Base-by-base conservation (phyloP, 2,797 vertebrate genomes). In the Rhodeus uyekii region DNA sequence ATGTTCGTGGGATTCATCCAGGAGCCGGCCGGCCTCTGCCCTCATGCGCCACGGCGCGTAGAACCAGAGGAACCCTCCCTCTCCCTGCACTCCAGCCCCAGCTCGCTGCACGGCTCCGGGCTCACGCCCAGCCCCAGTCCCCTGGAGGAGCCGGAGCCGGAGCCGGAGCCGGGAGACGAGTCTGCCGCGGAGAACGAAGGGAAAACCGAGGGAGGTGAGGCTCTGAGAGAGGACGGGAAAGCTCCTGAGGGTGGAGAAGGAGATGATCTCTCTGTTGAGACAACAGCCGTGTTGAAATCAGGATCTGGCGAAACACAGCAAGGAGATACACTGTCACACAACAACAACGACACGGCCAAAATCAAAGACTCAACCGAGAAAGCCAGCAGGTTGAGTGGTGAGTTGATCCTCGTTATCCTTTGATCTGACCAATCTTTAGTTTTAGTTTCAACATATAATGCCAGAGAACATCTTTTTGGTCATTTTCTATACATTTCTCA, bases 1-100 rank as follows among this genome's bases (percentile, higher is more conserved):
- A 94, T 95, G 89, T 99, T 99, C 65, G 95, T 98, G 19, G 96
- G 98, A 53, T 96, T 98, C 69, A 91, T 98, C 84, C 96, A 97
- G 88, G 96, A 98, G 84, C 96, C 96, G 16, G 93, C 89, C 34
- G 92, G 92, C 3, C 92, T 88, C 6, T 90, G 84, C 84, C 93
- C 12, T 93, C 93, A 0, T 89, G 90, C 81, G 89, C 90, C 87
- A 76, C 87, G 69, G 89, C 92, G 19, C 83, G 86, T 88, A 81
- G 91, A 92, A 82, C 89, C 91, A 14, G 92, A 92, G 82, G 94
- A 90, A 18, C 90, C 92, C 8, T 94, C 94, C 1, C 87, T 95
- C 10, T 95, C 94, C 48, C 91, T 95, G 60, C 95, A 95, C 91
- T 95, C 94, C 82, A 95, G 94, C 77, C 95, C 94, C 76, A 95